Evolutionary conservation across 2,113 vertebrate genomes (phyloP), one percentile per base, ranked within the genome.

Genomic region (Xyliphius kryptos): DNA sequence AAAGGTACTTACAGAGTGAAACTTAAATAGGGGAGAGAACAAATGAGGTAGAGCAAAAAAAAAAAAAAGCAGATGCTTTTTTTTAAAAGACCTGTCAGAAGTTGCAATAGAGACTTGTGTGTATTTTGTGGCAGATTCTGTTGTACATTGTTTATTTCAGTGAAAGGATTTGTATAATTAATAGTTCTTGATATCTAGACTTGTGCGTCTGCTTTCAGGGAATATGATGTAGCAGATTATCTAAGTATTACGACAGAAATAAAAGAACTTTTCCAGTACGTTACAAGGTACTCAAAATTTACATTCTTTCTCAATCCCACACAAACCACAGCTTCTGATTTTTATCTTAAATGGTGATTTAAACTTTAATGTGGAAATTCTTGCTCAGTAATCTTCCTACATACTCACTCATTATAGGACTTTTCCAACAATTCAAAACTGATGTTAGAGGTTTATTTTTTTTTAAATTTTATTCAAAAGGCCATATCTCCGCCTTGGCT

Each of bases 261-360:
- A 69, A 96, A 88, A 70, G 94, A 96, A 13, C 86, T 98, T 51
- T 98, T 99, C 75, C 91, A 96, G 76, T 95, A 98, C 71, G 94
- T 97, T 72, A 91, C 82, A 50, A 84, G 92, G 95, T 97, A 67
- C 85, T 80, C 14, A 14, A 15, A 13, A 2, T 44, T 0, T 11
- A 16, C 1, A 7, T 32, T 6, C 5, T 19, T n/a, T 3, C 8
- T 32, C 40, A 17, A 43, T 11, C 49, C 66, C 40, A 52, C 53
- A 56, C 26, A 37, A 44, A 57, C 54, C 26, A 59, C 36, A 19
- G 47, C 43, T 49, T 55, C 26, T 17, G 11, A 46, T 19, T 20
- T 32, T 22, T 13, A 20, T 10, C 16, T 37, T 22, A n/a, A 10
- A 56, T 2, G 40, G 13, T 13, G 6, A 32, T 20, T 2, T 9